Evolutionary conservation across 2,888 invertebrate species (phyloP), one percentile per base, ranked within the genome.

Genomic region (Atrina japonica): DNA sequence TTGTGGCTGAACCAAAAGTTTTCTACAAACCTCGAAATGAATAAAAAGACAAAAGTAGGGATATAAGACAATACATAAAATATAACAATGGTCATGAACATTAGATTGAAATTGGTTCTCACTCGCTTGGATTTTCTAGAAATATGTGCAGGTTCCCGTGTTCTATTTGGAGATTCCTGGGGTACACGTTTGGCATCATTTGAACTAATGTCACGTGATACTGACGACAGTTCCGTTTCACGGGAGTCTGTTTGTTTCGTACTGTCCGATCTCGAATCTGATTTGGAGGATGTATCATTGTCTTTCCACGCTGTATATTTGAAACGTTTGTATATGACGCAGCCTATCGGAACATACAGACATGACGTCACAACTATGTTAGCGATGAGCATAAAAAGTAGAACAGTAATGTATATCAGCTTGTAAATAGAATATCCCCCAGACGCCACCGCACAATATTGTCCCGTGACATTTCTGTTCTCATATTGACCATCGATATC

Each of bases 11-110:
- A 55, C 69, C 69, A 69, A 18, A 64, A 41, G 7, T 69, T 41
- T 2, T 23, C 45, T 3, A 43, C 35, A 35, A 55, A 29, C 16
- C 27, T 68, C 21, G 43, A 30, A 14, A 69, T 56, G 16, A 61
- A 25, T 2, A 64, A 43, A 35, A 69, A 64, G 21, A 63, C 49
- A 6, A 43, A 49, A 7, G 66, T 66, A 7, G 66, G 66, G 5
- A 47, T 58, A 30, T 66, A 66, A 7, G 66, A 58, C n/a, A 66
- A 47, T 7, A 66, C 23, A 25, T 66, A 66, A 27, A 41, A 25
- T 21, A 56, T 21, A 41, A 66, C 27, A 25, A 66, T 66, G 27
- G 58, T 40, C 27, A 58, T 35, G 25, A 66, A 66, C 66, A 66
- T 66, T 23, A 27, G 35, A 23, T 55, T 66, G 9, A 66, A 66